Evolutionary conservation across 1,140 invertebrate genomes (phyloP).

Genomic region (Drosophila willistoni): DNA sequence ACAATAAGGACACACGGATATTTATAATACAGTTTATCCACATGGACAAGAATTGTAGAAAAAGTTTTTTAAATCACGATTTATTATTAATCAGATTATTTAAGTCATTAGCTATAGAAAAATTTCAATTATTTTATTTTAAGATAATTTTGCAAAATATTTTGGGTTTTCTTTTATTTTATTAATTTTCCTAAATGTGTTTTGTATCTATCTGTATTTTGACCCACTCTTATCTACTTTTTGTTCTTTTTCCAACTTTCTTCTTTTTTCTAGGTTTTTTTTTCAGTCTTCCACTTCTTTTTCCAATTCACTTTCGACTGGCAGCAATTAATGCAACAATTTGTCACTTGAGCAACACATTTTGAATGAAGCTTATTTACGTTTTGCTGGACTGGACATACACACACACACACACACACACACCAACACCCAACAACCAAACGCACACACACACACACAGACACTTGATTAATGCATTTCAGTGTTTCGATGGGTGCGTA

Average conservation of each 20-base stretch:
- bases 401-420: not conserved
- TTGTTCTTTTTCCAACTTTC: not conserved
- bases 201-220: not conserved
- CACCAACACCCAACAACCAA: conserved; percentile 5
- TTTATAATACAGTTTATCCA: too few species aligned
- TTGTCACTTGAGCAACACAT: conserved; percentile 60
- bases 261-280: not conserved
- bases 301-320: conserved; percentile 5
- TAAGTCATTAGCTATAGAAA: too few species aligned
- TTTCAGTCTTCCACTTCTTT: conserved; percentile 15
- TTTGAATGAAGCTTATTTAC: conserved; percentile 76
- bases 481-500: not conserved
- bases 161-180: too few species aligned
- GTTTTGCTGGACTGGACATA: conserved; percentile 26
- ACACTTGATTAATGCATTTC: conserved; percentile 49
- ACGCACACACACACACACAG: not conserved
- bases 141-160: too few species aligned
- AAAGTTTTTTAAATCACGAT: too few species aligned
- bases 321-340: conserved; percentile 41
- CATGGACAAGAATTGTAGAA: too few species aligned
- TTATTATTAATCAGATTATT: too few species aligned
- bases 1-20: too few species aligned
- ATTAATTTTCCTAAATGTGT: not conserved
- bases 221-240: not conserved
- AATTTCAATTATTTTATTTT: too few species aligned